These are phyloP conservation scores for Agrotis clavis DNA, from an alignment of 2,888 invertebrate genomes.

Conservation along the genomic window DNA sequence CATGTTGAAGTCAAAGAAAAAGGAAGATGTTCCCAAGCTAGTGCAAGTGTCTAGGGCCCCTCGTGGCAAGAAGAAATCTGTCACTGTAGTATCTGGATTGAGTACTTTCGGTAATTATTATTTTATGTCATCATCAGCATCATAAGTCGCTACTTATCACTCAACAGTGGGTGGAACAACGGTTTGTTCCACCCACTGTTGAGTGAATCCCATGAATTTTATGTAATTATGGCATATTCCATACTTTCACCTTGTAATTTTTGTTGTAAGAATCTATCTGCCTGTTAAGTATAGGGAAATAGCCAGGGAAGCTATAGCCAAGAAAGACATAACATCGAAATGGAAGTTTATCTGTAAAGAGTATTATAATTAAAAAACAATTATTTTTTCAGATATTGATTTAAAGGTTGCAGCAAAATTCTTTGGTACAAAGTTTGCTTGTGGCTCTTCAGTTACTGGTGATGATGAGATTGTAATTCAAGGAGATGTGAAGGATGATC, in stretches of 20 bases:
- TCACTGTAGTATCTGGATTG: constrained; percentile 98
- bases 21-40: constrained; percentile 96
- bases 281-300: neutral
- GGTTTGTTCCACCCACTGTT: neutral
- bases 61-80: constrained; percentile 99
- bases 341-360: neutral
- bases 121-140: neutral
- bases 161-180: no score
- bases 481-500: constrained; percentile 99
- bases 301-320: neutral
- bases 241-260: neutral
- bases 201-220: neutral
- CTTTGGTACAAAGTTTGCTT: constrained; percentile 99
- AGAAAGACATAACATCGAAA: neutral
- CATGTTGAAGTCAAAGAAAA: constrained; percentile 98
- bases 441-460: constrained; percentile 99
- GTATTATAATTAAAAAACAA: neutral
- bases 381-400: constrained; percentile 95
- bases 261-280: neutral
- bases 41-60: constrained; percentile 97
- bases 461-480: constrained; percentile 99
- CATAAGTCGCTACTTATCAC: neutral
- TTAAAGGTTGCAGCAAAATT: constrained; percentile 99
- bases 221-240: neutral
- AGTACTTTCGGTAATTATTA: constrained; percentile 95